Base-by-base conservation (phyloP, 2,888 invertebrate species). In the Latrodectus elegans region DNA sequence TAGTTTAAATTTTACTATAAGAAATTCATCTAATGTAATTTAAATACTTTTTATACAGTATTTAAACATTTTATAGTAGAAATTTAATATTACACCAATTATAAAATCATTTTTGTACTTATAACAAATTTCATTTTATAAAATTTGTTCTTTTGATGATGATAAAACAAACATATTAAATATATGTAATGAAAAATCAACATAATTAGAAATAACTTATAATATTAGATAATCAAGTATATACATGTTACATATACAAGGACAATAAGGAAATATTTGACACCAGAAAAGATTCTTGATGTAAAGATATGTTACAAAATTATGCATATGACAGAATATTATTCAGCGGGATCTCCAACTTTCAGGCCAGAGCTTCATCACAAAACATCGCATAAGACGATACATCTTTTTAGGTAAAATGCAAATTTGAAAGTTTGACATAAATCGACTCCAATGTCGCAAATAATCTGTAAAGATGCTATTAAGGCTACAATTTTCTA, bases 381-480 rank as follows among this genome's bases (percentile, higher is more conserved):
- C 81, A 68, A 88, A 83, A 38, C 88, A 71, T 70, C 78, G 88
- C 49, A 88, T 77, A 22, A 88, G 52, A 68, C 88, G 88, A 71
- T 88, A 88, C 78, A 88, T 83, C 51, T 83, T 88, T 68, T 88
- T 89, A 68, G 89, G 89, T 71, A 89, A 70, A 65, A 89, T 77
- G 73, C 89, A 89, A 52, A 88, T 81, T 53, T 88, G 87, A 17
- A 89, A 77, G 68, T 85, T 85, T 22, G 80, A 74, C 12, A 89
- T 64, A 67, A 85, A 78, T 22, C 80, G 77, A 55, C 78, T 76
- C 74, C 82, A 89, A 22, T 89, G 85, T 55, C 82, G 87, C 49
- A 89, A 80, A 71, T 89, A 89, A 88, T 89, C 89, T 89, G 89
- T 89, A 70, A 70, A 11, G 75, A 74, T 49, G 51, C 26, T 22